Conservation (phyloP, 53 echinoderm and acorn worm genomes). For the Holothuria scabra region DNA sequence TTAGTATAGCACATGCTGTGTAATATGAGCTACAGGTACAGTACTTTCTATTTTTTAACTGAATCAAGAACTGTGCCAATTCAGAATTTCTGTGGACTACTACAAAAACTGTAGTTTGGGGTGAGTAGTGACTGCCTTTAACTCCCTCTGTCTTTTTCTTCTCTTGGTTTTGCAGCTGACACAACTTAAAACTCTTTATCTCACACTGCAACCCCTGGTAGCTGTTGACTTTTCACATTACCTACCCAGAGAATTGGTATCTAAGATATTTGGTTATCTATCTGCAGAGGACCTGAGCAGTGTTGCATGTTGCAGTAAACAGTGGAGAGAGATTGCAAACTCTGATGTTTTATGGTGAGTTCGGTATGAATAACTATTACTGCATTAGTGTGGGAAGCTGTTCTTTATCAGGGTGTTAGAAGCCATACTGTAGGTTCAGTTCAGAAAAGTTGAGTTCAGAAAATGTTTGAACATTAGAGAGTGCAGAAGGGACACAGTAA, state of each 20-base stretch:
- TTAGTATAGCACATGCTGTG: too few relatives aligned
- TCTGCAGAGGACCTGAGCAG: slow-evolving; percentile 72
- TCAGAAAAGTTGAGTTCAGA: too few relatives aligned
- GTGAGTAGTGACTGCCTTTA: too few relatives aligned
- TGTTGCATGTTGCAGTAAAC: slow-evolving; percentile 69
- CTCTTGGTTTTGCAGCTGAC: slow-evolving; percentile 46
- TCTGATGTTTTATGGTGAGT: slow-evolving; percentile 75
- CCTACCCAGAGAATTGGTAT: slow-evolving; percentile 74
- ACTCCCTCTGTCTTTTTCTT: background rate
- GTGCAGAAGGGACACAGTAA: too few relatives aligned
- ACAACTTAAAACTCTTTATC: slow-evolving; percentile 54
- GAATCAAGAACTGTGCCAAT: too few relatives aligned
- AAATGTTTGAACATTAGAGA: too few relatives aligned
- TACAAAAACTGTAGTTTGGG: too few relatives aligned
- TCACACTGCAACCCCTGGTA: slow-evolving; percentile 64
- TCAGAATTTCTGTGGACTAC: too few relatives aligned
- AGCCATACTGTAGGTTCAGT: too few relatives aligned
- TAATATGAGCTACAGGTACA: too few relatives aligned
- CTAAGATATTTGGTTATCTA: slow-evolving; percentile 71
- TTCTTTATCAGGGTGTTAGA: too few relatives aligned
- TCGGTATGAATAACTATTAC: background rate
- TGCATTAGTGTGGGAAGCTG: background rate
- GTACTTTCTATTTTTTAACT: too few relatives aligned
- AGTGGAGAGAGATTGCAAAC: slow-evolving; percentile 82
- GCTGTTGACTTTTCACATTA: slow-evolving; percentile 74